A percentile compares a stretch with the other conserved stretches of the same genome.
phyloP scores from a whole-genome alignment of 1,140 invertebrate species.

The Bradynema listronoti region DNA sequence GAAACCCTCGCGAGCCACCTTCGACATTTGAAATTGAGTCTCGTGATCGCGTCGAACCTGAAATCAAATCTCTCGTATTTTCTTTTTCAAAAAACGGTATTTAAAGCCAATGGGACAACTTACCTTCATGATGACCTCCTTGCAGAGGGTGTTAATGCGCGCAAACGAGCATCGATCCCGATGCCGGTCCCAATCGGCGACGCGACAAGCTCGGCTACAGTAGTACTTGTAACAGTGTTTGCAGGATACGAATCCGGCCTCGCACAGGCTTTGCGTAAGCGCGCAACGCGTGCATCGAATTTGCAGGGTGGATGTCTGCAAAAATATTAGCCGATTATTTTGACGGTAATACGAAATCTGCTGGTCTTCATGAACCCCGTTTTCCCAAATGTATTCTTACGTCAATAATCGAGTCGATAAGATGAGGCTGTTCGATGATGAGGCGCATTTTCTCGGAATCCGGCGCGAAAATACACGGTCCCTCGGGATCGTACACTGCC shows the following conservation, averaged over 20 bases:
- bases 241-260: conserved; percentile 68
- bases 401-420: conserved; percentile 46
- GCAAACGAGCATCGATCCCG: conserved; percentile 77
- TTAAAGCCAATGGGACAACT: conserved; percentile 14
- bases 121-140: conserved; percentile 76
- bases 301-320: conserved; percentile 42
- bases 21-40: conserved; percentile 71
- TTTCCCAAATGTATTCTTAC: conserved; percentile 19
- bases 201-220: conserved; percentile 71
- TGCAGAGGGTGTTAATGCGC: conserved; percentile 71
- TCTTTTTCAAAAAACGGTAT: not conserved
- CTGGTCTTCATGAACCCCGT: conserved; percentile 12
- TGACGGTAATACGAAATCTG: conserved; percentile 18
- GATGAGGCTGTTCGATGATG: conserved; percentile 45
- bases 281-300: conserved; percentile 59
- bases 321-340: conserved; percentile 11
- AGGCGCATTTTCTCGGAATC: conserved; percentile 53
- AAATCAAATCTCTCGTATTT: not conserved
- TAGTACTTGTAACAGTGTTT: conserved; percentile 81
- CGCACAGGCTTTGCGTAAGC: conserved; percentile 44
- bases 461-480: conserved; percentile 51
- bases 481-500: conserved; percentile 45
- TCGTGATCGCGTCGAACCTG: conserved; percentile 69
- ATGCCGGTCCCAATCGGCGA: conserved; percentile 82
- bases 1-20: conserved; percentile 72